A percentile compares a stretch with the other conserved stretches of the same genome.
Conservation (phyloP, 2,888 invertebrate genomes). For the Platypus cylindrus region DNA sequence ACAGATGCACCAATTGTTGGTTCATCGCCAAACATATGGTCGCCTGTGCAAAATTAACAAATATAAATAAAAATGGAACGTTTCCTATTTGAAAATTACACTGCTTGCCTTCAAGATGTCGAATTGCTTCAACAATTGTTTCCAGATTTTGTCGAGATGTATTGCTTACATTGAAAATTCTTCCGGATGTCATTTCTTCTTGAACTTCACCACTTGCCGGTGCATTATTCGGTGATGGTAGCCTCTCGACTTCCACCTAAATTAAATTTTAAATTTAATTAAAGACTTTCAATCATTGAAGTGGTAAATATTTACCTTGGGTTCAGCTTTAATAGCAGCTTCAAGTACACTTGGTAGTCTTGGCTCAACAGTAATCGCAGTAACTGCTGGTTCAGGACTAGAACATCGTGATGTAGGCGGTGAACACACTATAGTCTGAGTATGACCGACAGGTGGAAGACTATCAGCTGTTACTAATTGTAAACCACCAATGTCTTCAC, state of each 20-base stretch:
- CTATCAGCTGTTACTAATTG: constrained; percentile 42
- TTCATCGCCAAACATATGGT: constrained; percentile 79
- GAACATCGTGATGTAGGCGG: constrained; percentile 35
- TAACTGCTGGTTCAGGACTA: constrained; percentile 37
- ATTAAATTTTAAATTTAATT: constrained; percentile 5
- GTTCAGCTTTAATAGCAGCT: constrained; percentile 78
- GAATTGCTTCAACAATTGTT: constrained; percentile 96
- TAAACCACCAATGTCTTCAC: constrained; percentile 35
- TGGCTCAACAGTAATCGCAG: constrained; percentile 45
- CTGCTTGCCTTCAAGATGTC: constrained; percentile 74
- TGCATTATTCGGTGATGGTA: constrained; percentile 23
- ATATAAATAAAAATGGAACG: background rate
- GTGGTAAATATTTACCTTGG: constrained; percentile 38
- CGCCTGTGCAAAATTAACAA: constrained; percentile 31
- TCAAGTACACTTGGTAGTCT: constrained; percentile 61
- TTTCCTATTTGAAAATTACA: background rate
- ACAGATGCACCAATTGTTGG: constrained; percentile 49
- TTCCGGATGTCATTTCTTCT: constrained; percentile 29
- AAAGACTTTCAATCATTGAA: background rate
- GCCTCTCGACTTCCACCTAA: constrained; percentile 32
- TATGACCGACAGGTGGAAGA: constrained; percentile 47
- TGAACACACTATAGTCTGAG: constrained; percentile 50
- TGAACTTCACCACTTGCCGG: constrained; percentile 26
- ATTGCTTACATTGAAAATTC: constrained; percentile 47
- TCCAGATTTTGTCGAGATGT: constrained; percentile 90